These are phyloP conservation scores for Salvelinus fontinalis DNA, from an alignment of 2,113 vertebrate genomes.

Conservation along the genomic window DNA sequence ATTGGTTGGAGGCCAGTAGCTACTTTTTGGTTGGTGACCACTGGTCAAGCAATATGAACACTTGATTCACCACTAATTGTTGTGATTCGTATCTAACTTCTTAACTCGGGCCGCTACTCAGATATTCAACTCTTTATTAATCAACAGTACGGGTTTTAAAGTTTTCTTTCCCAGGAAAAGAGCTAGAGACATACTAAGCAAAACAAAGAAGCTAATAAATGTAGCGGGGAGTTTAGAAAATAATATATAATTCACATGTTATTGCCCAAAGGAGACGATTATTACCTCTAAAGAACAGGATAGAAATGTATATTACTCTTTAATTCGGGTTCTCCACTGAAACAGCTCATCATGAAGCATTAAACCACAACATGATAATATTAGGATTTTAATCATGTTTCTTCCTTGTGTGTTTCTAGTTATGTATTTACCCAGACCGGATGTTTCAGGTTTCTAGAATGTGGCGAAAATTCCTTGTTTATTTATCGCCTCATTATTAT, in stretches of 20 bases:
- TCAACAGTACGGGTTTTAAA: not conserved
- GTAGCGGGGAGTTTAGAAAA: no score
- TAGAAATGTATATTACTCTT: constrained; percentile 17
- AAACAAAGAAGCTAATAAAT: no score
- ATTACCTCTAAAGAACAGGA: constrained; percentile 11
- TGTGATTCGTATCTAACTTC: constrained; percentile 23
- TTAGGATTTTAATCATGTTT: constrained; percentile 12
- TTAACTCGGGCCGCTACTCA: not conserved
- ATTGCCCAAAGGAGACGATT: constrained; percentile 24
- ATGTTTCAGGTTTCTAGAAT: not conserved
- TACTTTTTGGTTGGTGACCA: not conserved
- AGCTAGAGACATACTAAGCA: constrained; percentile 2
- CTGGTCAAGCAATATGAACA: constrained; percentile 16
- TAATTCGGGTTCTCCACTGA: constrained; percentile 10
- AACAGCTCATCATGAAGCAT: constrained; percentile 7
- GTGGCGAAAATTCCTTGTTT: not conserved
- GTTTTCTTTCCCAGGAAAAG: not conserved
- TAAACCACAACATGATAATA: constrained; percentile 11
- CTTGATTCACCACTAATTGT: constrained; percentile 12
- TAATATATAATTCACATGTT: constrained; percentile 13
- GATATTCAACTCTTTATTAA: not conserved
- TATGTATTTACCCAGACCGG: not conserved
- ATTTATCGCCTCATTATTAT: not conserved
- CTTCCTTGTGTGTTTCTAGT: not conserved
- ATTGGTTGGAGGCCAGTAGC: not conserved